Conservation (phyloP, 2,888 invertebrate species). For the Dugesia japonica region DNA sequence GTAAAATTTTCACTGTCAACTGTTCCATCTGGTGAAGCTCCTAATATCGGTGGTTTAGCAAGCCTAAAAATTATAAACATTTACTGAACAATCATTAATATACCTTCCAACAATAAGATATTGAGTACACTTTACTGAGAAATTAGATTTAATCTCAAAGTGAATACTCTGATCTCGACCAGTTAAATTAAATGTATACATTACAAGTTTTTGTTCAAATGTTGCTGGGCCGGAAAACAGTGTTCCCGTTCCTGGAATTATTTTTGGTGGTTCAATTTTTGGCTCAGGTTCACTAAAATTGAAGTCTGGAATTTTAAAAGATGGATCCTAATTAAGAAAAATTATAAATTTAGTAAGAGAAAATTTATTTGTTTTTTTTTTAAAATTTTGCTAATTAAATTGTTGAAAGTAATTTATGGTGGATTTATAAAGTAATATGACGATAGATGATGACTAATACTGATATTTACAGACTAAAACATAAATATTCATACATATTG, state of each 20-base stretch:
- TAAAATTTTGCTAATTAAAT: no score
- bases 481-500: no score
- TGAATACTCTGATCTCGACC: conserved; percentile 34
- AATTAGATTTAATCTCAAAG: conserved; percentile 30
- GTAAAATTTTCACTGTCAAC: conserved; percentile 21
- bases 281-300: conserved; percentile 21
- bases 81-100: no score
- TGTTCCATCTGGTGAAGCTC: background rate
- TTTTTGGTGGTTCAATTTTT: background rate
- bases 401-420: no score
- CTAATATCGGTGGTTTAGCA: background rate
- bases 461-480: no score
- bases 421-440: no score
- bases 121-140: conserved; percentile 27
- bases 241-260: conserved; percentile 24
- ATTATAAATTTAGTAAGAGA: no score
- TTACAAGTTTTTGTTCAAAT: conserved; percentile 29
- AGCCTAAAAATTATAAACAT: background rate
- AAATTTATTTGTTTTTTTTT: no score
- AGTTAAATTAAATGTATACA: conserved; percentile 29
- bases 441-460: no score
- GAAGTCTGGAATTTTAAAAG: conserved; percentile 21
- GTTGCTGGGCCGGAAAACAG: background rate
- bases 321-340: conserved; percentile 22
- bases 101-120: conserved; percentile 34